phyloP scores from a whole-genome alignment of 1,140 invertebrate species.

The Hyphantria cunea region DNA sequence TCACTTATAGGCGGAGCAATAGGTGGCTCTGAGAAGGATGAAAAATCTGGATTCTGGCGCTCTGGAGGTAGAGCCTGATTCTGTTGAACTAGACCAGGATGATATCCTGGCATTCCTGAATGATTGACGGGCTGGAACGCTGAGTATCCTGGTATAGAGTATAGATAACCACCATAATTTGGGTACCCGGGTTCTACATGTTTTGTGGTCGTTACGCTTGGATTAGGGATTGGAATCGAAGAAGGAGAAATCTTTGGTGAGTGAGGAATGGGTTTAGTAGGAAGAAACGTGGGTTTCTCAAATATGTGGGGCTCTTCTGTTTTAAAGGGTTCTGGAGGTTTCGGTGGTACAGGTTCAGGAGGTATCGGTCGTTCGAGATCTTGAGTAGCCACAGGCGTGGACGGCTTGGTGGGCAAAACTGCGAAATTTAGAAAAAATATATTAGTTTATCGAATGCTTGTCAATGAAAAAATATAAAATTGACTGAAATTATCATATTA shows the following conservation, averaged over 20 bases:
- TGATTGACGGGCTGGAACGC: slow-evolving; percentile 72
- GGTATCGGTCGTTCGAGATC: slow-evolving; percentile 38
- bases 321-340: slow-evolving; percentile 52
- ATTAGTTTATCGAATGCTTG: slow-evolving; percentile 13
- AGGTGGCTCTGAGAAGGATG: slow-evolving; percentile 25
- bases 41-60: slow-evolving; percentile 28
- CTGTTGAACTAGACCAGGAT: slow-evolving; percentile 32
- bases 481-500: too few species aligned
- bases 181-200: slow-evolving; percentile 58
- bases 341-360: slow-evolving; percentile 39
- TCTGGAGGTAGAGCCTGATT: slow-evolving; percentile 31
- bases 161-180: slow-evolving; percentile 67
- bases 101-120: slow-evolving; percentile 41
- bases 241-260: slow-evolving; percentile 74
- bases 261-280: slow-evolving; percentile 58
- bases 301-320: slow-evolving; percentile 48
- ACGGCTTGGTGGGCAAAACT: slow-evolving; percentile 42
- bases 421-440: slow-evolving; percentile 43
- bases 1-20: not conserved
- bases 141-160: slow-evolving; percentile 71
- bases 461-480: too few species aligned
- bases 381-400: slow-evolving; percentile 27
- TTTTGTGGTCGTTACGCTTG: slow-evolving; percentile 66
- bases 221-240: slow-evolving; percentile 74
- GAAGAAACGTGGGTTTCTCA: slow-evolving; percentile 55